Conservation (phyloP, 2,888 invertebrate genomes). For the Agriopis marginaria region DNA sequence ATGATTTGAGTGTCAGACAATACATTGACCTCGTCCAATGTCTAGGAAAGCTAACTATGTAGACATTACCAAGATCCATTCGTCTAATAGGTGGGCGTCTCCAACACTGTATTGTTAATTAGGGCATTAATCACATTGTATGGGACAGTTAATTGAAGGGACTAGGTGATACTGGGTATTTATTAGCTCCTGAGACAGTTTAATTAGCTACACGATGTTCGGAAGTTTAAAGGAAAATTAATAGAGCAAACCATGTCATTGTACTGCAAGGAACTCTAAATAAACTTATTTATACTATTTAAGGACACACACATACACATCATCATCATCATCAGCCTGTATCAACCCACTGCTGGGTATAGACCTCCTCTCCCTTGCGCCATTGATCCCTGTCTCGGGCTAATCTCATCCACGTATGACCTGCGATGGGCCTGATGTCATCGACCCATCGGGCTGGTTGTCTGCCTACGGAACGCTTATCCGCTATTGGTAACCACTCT, state of each 20-base stretch:
- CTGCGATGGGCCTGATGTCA: no score
- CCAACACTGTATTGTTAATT: conserved; percentile 43
- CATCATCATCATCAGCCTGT: no score
- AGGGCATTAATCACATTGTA: conserved; percentile 46
- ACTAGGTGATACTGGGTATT: conserved; percentile 36
- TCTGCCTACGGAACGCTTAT: no score
- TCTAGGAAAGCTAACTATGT: conserved; percentile 34
- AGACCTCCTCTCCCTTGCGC: no score
- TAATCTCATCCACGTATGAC: no score
- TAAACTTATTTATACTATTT: no score
- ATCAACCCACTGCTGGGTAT: no score
- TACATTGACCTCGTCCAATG: conserved; percentile 26
- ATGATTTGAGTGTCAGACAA: not conserved
- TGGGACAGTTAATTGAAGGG: conserved; percentile 36
- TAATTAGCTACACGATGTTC: not conserved
- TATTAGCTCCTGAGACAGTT: conserved; percentile 31
- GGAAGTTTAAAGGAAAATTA: not conserved
- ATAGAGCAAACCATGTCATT: not conserved
- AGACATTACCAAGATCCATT: conserved; percentile 35
- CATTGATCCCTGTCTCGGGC: no score
- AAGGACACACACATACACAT: no score
- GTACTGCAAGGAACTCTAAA: no score
- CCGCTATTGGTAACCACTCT: no score
- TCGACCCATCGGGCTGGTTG: no score
- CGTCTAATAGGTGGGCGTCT: conserved; percentile 46